A percentile compares a stretch with the other conserved stretches of the same genome.
These are phyloP conservation scores for Operophtera brumata DNA, from an alignment of 2,888 invertebrate species.

Conservation along the genomic window DNA sequence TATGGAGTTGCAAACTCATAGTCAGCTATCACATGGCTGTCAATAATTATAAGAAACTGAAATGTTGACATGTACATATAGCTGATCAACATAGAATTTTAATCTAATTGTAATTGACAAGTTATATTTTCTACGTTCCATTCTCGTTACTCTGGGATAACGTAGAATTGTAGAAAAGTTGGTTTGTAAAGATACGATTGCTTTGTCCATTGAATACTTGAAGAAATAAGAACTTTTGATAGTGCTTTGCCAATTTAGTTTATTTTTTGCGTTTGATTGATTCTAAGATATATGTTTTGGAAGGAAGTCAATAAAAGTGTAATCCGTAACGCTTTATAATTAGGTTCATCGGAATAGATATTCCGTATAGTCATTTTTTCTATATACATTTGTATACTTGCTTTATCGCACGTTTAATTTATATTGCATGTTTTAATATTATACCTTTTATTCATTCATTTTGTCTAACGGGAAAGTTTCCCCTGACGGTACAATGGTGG, in stretches of 20 bases:
- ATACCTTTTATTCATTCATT: constrained; percentile 34
- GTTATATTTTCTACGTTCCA: constrained; percentile 78
- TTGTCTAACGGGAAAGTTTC: no score
- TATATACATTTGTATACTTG: constrained; percentile 59
- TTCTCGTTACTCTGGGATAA: constrained; percentile 58
- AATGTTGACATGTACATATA: constrained; percentile 80
- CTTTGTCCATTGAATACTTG: constrained; percentile 25
- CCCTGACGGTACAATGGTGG: no score
- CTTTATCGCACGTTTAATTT: constrained; percentile 62
- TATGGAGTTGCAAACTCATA: constrained; percentile 70
- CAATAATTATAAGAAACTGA: constrained; percentile 79
- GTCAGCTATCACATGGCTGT: constrained; percentile 82
- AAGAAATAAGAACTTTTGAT: constrained; percentile 14
- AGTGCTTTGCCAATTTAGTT: constrained; percentile 17
- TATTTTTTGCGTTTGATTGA: constrained; percentile 7
- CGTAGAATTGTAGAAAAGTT: constrained; percentile 32
- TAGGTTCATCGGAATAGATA: constrained; percentile 75
- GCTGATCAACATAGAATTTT: constrained; percentile 76
- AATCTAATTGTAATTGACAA: constrained; percentile 74
- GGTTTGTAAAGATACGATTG: constrained; percentile 16
- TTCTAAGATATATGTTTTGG: constrained; percentile 44
- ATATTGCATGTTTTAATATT: constrained; percentile 40
- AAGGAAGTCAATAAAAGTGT: constrained; percentile 59
- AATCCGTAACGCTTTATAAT: constrained; percentile 80
- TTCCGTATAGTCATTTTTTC: constrained; percentile 71